Conservation (phyloP, 2,888 invertebrate species). For the Ophion ellenae region DNA sequence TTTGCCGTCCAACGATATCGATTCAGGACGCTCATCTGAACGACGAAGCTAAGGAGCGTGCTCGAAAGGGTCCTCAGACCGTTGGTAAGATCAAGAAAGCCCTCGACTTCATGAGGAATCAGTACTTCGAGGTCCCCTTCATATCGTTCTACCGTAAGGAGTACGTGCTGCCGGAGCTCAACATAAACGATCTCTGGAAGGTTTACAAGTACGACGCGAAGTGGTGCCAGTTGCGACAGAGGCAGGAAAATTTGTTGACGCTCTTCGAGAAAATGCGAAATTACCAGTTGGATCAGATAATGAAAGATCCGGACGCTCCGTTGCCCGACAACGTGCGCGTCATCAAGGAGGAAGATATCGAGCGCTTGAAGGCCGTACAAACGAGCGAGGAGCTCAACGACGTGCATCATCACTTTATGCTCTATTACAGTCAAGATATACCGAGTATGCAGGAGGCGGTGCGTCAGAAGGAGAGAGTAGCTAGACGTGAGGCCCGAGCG, state of each 20-base stretch:
- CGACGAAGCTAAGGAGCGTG: conserved; percentile 83
- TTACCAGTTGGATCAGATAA: conserved; percentile 88
- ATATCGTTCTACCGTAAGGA: conserved; percentile 99
- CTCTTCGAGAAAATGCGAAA: conserved; percentile 95
- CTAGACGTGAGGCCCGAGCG: conserved; percentile 84
- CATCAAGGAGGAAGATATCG: conserved; percentile 92
- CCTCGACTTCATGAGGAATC: conserved; percentile 96
- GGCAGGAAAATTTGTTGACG: conserved; percentile 91
- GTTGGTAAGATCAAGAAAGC: conserved; percentile 95
- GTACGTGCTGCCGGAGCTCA: conserved; percentile 95
- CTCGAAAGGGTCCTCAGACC: conserved; percentile 87
- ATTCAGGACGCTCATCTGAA: conserved; percentile 87
- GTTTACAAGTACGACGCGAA: conserved; percentile 97
- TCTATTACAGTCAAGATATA: conserved; percentile 94
- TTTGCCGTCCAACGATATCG: conserved; percentile 92
- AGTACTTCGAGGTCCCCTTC: conserved; percentile 97
- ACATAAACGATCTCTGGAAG: conserved; percentile 97
- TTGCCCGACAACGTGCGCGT: conserved; percentile 92
- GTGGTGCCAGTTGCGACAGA: conserved; percentile 93
- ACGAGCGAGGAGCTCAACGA: conserved; percentile 95
- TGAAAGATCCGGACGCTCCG: conserved; percentile 88
- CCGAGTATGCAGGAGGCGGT: conserved; percentile 91
- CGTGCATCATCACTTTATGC: conserved; percentile 94
- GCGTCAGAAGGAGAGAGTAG: conserved; percentile 85
- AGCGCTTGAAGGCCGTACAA: conserved; percentile 89